phyloP scores from a whole-genome alignment of 2,113 vertebrate genomes.

The Thamnophis sirtalis region DNA sequence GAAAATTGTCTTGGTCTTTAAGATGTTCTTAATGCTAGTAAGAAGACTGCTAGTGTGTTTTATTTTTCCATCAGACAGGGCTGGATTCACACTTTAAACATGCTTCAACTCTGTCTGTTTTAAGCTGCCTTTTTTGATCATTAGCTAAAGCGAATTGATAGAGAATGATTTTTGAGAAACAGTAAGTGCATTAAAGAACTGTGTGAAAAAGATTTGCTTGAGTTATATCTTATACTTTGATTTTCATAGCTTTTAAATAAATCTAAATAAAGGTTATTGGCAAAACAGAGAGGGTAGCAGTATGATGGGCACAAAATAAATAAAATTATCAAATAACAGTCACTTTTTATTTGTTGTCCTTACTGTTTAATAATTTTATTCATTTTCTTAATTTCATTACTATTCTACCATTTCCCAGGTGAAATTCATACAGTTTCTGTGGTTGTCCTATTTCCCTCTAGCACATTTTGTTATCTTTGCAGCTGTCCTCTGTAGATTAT shows the following conservation, averaged over 20 bases:
- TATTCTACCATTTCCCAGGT: not conserved
- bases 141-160: not conserved
- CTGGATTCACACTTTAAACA: not conserved
- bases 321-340: not conserved
- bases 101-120: not conserved
- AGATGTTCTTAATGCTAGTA: slow-evolving; percentile 4
- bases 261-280: not conserved
- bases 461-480: not conserved
- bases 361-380: not conserved
- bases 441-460: not conserved
- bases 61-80: not conserved
- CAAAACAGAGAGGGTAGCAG: not conserved
- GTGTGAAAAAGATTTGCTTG: not conserved
- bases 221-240: not conserved
- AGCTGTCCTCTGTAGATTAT: not conserved
- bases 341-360: not conserved
- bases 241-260: not conserved
- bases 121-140: not conserved
- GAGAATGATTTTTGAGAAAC: not conserved
- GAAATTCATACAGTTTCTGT: not conserved
- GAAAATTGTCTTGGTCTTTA: slow-evolving; percentile 27
- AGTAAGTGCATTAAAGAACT: not conserved
- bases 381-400: not conserved
- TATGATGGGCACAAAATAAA: not conserved
- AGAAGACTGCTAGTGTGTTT: not conserved